A percentile compares a stretch with the other conserved stretches of the same genome.
Conservation (phyloP, 1,140 invertebrate genomes). For the Drosophila nebulosa region DNA sequence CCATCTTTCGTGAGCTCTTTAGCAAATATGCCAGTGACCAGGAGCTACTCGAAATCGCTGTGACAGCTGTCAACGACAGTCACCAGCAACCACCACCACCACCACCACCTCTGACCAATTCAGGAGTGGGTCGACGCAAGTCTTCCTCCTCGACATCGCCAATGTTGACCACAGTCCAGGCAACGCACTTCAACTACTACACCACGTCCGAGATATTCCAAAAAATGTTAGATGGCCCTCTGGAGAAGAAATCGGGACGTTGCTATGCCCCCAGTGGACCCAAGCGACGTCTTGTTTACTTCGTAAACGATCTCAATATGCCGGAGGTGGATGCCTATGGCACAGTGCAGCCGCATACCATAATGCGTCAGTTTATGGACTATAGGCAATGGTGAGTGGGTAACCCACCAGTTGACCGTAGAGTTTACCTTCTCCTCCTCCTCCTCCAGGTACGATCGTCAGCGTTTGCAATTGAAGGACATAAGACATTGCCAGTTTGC, state of each 20-base stretch:
- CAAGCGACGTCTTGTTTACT: constrained; percentile 94
- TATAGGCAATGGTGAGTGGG: constrained; percentile 90
- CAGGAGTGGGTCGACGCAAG: constrained; percentile 37
- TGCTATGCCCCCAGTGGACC: constrained; percentile 94
- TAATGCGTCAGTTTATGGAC: constrained; percentile 96
- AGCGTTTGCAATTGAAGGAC: constrained; percentile 93
- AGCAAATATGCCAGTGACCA: constrained; percentile 81
- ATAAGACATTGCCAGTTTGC: constrained; percentile 97
- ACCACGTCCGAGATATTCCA: constrained; percentile 97
- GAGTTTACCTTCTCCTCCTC: neutral
- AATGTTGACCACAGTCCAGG: constrained; percentile 84
- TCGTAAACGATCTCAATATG: constrained; percentile 98
- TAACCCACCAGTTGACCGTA: too few relatives aligned
- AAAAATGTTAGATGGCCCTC: constrained; percentile 92
- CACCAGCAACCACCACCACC: constrained; percentile 26
- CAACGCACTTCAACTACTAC: constrained; percentile 97
- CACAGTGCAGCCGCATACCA: constrained; percentile 96
- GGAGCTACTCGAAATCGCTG: constrained; percentile 66
- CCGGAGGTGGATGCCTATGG: constrained; percentile 97
- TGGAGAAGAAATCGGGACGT: constrained; percentile 97
- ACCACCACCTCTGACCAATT: neutral
- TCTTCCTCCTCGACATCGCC: constrained; percentile 52
- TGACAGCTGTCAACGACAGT: constrained; percentile 45
- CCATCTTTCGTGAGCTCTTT: constrained; percentile 93
- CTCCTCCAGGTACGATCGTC: constrained; percentile 86